Evolutionary conservation across 2,797 vertebrate species (phyloP), one percentile per base, ranked within the genome.

Genomic region (Pseudochromis fuscus): DNA sequence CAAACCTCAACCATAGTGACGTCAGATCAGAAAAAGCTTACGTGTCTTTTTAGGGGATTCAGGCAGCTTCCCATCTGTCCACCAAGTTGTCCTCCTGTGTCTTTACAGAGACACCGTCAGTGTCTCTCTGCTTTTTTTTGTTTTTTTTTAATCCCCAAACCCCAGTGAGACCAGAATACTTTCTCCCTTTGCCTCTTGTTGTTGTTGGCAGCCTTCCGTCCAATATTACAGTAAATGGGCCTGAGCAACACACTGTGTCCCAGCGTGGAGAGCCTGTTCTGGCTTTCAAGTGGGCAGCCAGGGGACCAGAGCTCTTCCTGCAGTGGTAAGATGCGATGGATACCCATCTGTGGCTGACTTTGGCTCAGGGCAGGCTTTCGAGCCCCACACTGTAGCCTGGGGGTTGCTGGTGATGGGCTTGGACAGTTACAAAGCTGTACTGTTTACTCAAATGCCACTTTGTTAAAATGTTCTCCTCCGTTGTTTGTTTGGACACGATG

Each of bases 401-500:
- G 67, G 79, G 65, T 67, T 40, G 37, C 66, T 25, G 27, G 23
- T 35, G 40, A 72, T 73, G 1, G 3, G 46, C 13, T 48, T 19
- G 30, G 37, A 69, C 55, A 30, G 60, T 73, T 66, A 21, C 11
- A 25, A 58, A 72, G 76, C 64, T 52, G 27, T 15, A 48, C 48
- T 28, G 21, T 86, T 83, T 63, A 53, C 67, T 76, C 52, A 69
- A 63, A 76, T 35, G 56, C 55, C 72, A 50, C 75, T 56, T 74
- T 79, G 81, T 81, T 74, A 46, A 60, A 83, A 77, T 38, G 70
- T 45, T 75, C 55, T 51, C 61, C 60, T 66, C 30, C 15, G 57
- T 62, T 66, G 51, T 78, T 84, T 90, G 83, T 88, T 89, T 82
- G 84, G 78, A 86, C 23, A 5, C 65, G 64, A 77, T 84, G 75